A percentile compares a stretch with the other conserved stretches of the same genome.
These are phyloP conservation scores for Tenthredo notha DNA, from an alignment of 2,888 invertebrate species.

Conservation along the genomic window DNA sequence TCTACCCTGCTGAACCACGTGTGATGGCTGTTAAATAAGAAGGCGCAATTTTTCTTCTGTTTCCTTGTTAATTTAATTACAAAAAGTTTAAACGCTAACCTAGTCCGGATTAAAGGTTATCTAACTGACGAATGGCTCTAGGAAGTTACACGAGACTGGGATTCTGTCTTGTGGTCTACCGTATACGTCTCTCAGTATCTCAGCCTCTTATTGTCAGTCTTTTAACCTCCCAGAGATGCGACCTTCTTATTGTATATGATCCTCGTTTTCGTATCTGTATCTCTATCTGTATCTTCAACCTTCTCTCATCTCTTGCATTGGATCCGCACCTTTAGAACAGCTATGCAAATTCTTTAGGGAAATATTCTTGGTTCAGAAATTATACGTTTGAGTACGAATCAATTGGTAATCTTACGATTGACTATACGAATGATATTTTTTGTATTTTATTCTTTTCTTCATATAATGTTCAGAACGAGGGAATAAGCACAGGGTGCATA, in stretches of 20 bases:
- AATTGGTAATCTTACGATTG: neutral
- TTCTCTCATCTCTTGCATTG: neutral
- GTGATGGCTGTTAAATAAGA: neutral
- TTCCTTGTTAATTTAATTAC: slow-evolving; percentile 43
- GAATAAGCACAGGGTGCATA: neutral
- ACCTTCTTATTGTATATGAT: slow-evolving; percentile 44
- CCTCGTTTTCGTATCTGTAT: slow-evolving; percentile 40
- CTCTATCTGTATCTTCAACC: slow-evolving; percentile 36
- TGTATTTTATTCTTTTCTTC: neutral
- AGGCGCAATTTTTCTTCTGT: slow-evolving; percentile 1
- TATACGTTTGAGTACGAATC: neutral
- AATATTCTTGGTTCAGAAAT: neutral
- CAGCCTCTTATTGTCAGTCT: slow-evolving; percentile 46
- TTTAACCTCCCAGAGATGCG: slow-evolving; percentile 30
- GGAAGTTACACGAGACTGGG: slow-evolving; percentile 52
- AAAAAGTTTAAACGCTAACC: slow-evolving; percentile 31
- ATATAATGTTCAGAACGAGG: neutral
- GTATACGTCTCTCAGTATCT: slow-evolving; percentile 12
- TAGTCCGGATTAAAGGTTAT: slow-evolving; percentile 59
- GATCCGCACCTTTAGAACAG: neutral
- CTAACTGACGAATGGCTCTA: slow-evolving; percentile 59
- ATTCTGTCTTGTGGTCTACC: slow-evolving; percentile 26
- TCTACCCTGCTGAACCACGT: neutral
- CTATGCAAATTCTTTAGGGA: neutral
- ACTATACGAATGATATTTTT: neutral